Evolutionary conservation across 1,140 invertebrate species (phyloP).

Genomic region (Planococcus citri): DNA sequence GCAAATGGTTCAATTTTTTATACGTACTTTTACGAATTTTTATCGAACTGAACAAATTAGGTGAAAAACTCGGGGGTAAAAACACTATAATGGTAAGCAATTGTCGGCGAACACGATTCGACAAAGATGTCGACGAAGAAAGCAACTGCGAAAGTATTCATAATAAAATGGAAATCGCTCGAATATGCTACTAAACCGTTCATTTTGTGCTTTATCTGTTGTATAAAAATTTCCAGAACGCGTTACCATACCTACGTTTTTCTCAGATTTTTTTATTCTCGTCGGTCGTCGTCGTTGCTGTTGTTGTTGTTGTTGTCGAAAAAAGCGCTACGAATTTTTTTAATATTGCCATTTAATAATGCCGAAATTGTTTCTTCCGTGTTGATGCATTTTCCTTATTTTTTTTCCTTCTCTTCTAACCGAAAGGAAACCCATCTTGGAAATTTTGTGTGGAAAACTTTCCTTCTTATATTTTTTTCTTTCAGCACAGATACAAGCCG

Average conservation of each 20-base stretch:
- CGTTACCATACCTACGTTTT: too few relatives aligned
- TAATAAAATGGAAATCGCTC: neutral
- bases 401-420: neutral
- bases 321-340: neutral
- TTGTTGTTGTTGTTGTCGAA: neutral
- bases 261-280: too few relatives aligned
- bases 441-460: too few relatives aligned
- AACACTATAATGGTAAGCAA: too few relatives aligned
- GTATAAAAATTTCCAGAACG: neutral
- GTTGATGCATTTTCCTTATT: slow-evolving; percentile 8
- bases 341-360: slow-evolving; percentile 16
- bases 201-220: slow-evolving; percentile 7
- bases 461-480: too few relatives aligned
- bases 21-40: neutral
- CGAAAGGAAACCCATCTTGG: neutral
- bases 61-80: too few relatives aligned
- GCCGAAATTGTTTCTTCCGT: slow-evolving; percentile 12
- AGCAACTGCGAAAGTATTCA: neutral
- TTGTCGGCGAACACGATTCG: neutral
- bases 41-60: neutral
- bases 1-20: too few relatives aligned
- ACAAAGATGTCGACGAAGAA: neutral
- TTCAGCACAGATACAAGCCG: neutral
- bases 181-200: slow-evolving; percentile 3
- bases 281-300: neutral